Percentiles rank a stretch among this genome's conserved stretches.
Evolutionary conservation across 2,797 vertebrate genomes (phyloP).

Genomic region (Malacoctenus gilli): DNA sequence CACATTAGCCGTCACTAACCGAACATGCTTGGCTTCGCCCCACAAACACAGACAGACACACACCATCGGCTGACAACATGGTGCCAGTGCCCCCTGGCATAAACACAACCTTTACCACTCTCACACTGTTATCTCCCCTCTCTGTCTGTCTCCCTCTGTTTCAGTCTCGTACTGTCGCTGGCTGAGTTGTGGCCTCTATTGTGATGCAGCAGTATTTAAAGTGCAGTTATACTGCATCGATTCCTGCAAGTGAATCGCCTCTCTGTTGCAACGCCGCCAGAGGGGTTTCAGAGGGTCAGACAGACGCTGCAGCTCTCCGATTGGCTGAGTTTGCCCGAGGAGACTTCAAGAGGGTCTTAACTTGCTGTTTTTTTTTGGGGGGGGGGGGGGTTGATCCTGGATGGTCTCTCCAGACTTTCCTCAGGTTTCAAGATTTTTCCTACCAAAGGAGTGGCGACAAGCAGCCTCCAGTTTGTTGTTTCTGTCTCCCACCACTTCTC

Average conservation of each 20-base stretch:
- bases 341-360: conserved; percentile 6
- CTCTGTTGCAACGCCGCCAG: conserved; percentile 7
- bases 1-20: conserved; percentile 54
- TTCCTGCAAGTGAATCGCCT: conserved; percentile 4
- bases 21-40: conserved; percentile 43
- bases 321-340: conserved; percentile 18
- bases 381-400: conserved; percentile 1
- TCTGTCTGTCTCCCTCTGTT: conserved; percentile 35
- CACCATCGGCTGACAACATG: conserved; percentile 45
- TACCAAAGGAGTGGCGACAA: neutral
- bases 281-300: conserved; percentile 31
- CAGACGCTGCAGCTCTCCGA: neutral
- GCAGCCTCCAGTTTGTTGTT: too few relatives aligned
- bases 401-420: neutral
- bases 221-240: conserved; percentile 14
- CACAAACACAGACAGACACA: conserved; percentile 19
- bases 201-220: conserved; percentile 27
- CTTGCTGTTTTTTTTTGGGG: conserved; percentile 11
- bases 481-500: neutral
- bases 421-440: neutral
- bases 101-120: conserved; percentile 70
- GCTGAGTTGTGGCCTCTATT: conserved; percentile 38
- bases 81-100: conserved; percentile 64
- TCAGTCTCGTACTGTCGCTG: conserved; percentile 16
- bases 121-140: conserved; percentile 51